These are phyloP conservation scores for Parasteatoda lunata DNA, from an alignment of 2,888 invertebrate species.

Conservation along the genomic window DNA sequence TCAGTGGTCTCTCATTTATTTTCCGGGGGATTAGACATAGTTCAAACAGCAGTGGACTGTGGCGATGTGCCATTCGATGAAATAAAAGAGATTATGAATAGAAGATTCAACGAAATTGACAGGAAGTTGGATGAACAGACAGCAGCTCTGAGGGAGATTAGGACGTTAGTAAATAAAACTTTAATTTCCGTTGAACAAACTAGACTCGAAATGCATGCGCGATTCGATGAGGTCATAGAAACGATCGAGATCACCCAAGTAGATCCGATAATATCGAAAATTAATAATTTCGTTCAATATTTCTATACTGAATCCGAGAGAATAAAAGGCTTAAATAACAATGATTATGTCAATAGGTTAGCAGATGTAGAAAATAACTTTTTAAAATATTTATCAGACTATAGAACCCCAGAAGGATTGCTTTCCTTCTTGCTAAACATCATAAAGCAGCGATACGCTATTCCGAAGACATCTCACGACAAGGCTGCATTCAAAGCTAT, in stretches of 20 bases:
- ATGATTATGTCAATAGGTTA: not conserved
- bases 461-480: not conserved
- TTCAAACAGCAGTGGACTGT: not conserved
- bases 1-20: not conserved
- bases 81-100: not conserved
- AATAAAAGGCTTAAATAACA: not conserved
- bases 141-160: too few relatives aligned
- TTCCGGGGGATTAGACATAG: not conserved
- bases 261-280: not conserved
- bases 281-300: not conserved
- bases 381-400: not conserved
- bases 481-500: not conserved
- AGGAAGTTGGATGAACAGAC: not conserved
- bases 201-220: not conserved
- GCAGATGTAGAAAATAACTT: not conserved
- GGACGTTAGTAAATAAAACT: not conserved
- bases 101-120: not conserved
- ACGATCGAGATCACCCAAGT: not conserved
- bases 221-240: not conserved
- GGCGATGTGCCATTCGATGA: not conserved
- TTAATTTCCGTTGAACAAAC: not conserved
- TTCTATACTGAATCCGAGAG: not conserved
- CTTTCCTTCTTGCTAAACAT: not conserved
- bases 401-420: not conserved
- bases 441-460: not conserved